phyloP scores from a whole-genome alignment of 1,140 invertebrate species.

The Calliopsis andreniformis region DNA sequence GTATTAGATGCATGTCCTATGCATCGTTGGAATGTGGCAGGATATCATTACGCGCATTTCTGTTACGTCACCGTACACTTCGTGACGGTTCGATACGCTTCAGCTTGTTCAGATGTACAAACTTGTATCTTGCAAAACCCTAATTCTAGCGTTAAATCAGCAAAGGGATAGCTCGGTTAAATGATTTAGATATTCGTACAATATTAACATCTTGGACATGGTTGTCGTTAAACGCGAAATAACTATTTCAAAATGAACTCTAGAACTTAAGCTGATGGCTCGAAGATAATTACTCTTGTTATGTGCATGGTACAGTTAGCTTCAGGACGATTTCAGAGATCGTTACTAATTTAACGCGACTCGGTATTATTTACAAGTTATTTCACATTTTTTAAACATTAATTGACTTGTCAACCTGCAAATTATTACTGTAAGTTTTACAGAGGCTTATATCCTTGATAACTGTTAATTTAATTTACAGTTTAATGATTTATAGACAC shows the following conservation, averaged over 20 bases:
- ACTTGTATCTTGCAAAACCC: constrained; percentile 32
- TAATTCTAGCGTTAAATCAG: constrained; percentile 31
- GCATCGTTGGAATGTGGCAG: constrained; percentile 37
- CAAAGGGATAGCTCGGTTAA: not conserved
- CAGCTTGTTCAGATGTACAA: constrained; percentile 32
- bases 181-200: constrained; percentile 9
- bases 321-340: too few species aligned
- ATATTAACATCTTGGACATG: not conserved
- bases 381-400: too few species aligned
- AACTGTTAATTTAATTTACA: too few species aligned
- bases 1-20: constrained; percentile 15
- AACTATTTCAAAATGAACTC: not conserved
- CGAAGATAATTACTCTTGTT: too few species aligned
- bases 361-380: too few species aligned
- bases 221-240: not conserved
- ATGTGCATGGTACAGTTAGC: too few species aligned
- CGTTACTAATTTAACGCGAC: too few species aligned
- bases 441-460: too few species aligned
- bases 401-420: too few species aligned
- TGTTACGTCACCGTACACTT: constrained; percentile 37
- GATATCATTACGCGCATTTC: constrained; percentile 43
- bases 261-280: too few species aligned
- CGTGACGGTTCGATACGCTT: constrained; percentile 50
- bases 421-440: too few species aligned
- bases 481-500: too few species aligned